Base-by-base conservation (phyloP, 2,797 vertebrate species). In the Adelosebastes latens region DNA sequence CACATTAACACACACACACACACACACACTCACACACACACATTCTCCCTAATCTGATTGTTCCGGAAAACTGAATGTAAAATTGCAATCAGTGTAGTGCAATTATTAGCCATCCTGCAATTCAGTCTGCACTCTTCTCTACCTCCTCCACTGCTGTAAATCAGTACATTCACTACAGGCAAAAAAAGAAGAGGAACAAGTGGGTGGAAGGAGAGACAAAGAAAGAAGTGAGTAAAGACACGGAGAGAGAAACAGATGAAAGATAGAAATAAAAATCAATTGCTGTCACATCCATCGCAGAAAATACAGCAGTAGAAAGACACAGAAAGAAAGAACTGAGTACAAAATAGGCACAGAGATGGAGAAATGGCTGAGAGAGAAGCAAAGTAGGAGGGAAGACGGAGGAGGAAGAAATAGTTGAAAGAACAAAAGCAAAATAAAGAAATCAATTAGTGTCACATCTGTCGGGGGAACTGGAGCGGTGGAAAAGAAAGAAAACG, bases 1-100 rank as follows among this genome's bases (percentile, higher is more conserved):
- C 52, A 55, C 85, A 55, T 14, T 39, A 14, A 86, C 81, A 80
- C 72, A 83, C 49, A 39, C 6, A 13, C 87, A 56, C 52, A 49
- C 39, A 62, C 34, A 22, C 81, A 20, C 25, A 77, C 72, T 32
- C 59, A 77, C 75, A 13, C 63, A 70, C 36, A 58, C 53, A 64
- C 53, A 25, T 2, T 64, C 63, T 22, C 68, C 53, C 59, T 92
- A 90, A 93, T 94, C 92, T 92, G 90, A 93, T 92, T 92, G 90
- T 92, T 93, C 89, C 78, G 61, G 89, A 90, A 90, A 94, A 87
- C 86, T 90, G 81, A 90, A 92, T 87, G 85, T 88, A 91, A 91
- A 93, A 94, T 92, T 91, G 87, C 88, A 93, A 93, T 93, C 91
- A 92, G 83, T 89, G 88, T 89, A 84, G 89, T 83, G 84, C 89